Conservation (phyloP, 1,140 invertebrate species). For the Tribolium madens region DNA sequence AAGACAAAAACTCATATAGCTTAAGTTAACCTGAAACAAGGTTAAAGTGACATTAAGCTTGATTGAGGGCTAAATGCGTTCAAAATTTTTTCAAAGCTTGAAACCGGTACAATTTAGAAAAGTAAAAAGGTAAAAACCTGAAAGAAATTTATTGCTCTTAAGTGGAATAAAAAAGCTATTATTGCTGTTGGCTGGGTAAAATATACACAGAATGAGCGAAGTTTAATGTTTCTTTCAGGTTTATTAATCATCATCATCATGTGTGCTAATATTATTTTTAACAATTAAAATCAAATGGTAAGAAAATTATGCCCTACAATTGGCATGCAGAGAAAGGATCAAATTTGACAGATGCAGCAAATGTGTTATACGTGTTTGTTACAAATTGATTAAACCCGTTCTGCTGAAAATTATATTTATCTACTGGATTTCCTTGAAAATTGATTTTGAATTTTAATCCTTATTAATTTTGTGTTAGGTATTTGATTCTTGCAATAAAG, state of each 20-base stretch:
- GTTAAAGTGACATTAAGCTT: not conserved
- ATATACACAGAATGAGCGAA: slow-evolving; percentile 34
- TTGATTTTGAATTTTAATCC: not conserved
- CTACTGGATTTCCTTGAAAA: not conserved
- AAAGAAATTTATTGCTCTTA: slow-evolving; percentile 15
- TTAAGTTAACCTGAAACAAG: not conserved
- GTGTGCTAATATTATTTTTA: no score
- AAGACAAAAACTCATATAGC: slow-evolving; percentile 17
- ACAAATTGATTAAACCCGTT: slow-evolving; percentile 3
- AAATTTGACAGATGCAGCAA: slow-evolving; percentile 19
- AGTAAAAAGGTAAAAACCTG: slow-evolving; percentile 22
- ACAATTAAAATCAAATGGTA: no score
- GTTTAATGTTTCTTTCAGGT: slow-evolving; percentile 16
- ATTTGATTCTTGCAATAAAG: not conserved
- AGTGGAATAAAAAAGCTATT: slow-evolving; percentile 19
- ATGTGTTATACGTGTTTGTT: slow-evolving; percentile 14
- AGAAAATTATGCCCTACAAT: not conserved
- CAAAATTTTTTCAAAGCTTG: not conserved
- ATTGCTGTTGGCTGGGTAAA: slow-evolving; percentile 1
- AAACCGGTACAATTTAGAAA: slow-evolving; percentile 7
- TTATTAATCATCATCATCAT: slow-evolving; percentile 37
- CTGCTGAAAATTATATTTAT: not conserved
- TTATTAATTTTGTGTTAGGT: not conserved
- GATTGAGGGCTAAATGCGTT: not conserved
- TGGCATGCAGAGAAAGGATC: slow-evolving; percentile 6